Evolutionary conservation across 2,113 vertebrate species (phyloP).

Genomic region (Paramormyrops kingsleyae): DNA sequence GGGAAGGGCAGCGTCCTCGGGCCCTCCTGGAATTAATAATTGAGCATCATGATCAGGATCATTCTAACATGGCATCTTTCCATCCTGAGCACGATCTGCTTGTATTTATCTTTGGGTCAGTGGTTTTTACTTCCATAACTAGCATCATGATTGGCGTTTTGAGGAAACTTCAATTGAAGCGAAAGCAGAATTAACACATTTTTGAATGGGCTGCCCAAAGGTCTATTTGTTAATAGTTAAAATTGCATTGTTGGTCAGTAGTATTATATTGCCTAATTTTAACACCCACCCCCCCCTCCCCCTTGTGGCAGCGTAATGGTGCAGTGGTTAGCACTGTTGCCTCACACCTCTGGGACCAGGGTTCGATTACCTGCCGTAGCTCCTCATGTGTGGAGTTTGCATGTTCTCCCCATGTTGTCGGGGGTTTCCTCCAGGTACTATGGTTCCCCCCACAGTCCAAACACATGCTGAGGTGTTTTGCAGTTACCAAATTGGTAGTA

Average conservation of each 20-base stretch:
- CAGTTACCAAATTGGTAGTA: not conserved
- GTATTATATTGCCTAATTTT: not conserved
- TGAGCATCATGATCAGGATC: constrained; percentile 40
- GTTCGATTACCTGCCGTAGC: not conserved
- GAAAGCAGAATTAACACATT: not conserved
- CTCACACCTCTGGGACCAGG: not conserved
- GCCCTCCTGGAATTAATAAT: constrained; percentile 47
- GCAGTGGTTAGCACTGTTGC: not conserved
- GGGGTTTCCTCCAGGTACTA: not conserved
- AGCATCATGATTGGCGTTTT: constrained; percentile 8
- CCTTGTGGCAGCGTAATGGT: not conserved
- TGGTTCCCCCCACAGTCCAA: not conserved
- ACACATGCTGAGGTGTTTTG: not conserved
- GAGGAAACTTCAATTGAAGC: not conserved
- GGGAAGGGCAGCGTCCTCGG: constrained; percentile 35
- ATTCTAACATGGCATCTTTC: constrained; percentile 33
- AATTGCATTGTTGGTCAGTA: not conserved
- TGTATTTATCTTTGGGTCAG: constrained; percentile 16
- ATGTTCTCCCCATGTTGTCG: not conserved
- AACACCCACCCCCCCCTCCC: not conserved
- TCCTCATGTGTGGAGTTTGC: not conserved
- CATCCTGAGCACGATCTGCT: constrained; percentile 23
- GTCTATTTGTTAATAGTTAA: not conserved
- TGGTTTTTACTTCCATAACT: constrained; percentile 19
- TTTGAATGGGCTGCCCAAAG: not conserved